phyloP scores from a whole-genome alignment of 2,888 invertebrate genomes.

The Maniola hyperantus region DNA sequence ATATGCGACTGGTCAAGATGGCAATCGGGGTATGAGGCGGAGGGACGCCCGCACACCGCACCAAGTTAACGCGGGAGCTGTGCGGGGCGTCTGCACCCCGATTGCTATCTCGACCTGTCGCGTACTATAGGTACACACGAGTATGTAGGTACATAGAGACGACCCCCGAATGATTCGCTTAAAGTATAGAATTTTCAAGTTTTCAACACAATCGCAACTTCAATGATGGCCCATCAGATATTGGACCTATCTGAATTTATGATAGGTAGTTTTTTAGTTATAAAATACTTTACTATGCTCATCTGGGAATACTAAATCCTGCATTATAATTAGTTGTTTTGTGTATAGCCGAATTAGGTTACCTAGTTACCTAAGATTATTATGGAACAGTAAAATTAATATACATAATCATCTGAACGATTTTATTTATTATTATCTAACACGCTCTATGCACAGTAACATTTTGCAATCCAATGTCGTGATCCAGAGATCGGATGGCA shows the following conservation, averaged over 20 bases:
- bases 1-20: too few species aligned
- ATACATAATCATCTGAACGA: conserved; percentile 29
- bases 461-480: conserved; percentile 69
- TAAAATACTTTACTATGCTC: not conserved
- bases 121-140: too few species aligned
- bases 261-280: not conserved
- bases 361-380: not conserved
- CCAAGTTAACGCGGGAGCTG: too few species aligned
- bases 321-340: too few species aligned
- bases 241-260: not conserved
- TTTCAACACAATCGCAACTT: not conserved
- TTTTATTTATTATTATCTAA: conserved; percentile 29
- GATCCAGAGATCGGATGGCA: conserved; percentile 69
- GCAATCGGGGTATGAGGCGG: too few species aligned
- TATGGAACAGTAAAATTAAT: conserved; percentile 21
- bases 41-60: too few species aligned
- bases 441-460: conserved; percentile 52
- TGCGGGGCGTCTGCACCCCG: too few species aligned
- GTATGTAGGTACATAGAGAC: too few species aligned
- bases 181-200: too few species aligned
- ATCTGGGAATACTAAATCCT: not conserved
- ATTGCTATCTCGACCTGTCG: too few species aligned
- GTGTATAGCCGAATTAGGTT: too few species aligned
- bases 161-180: too few species aligned
- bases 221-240: not conserved